Evolutionary conservation across 2,888 invertebrate genomes (phyloP), one percentile per base, ranked within the genome.

Genomic region (Platycheirus albimanus): DNA sequence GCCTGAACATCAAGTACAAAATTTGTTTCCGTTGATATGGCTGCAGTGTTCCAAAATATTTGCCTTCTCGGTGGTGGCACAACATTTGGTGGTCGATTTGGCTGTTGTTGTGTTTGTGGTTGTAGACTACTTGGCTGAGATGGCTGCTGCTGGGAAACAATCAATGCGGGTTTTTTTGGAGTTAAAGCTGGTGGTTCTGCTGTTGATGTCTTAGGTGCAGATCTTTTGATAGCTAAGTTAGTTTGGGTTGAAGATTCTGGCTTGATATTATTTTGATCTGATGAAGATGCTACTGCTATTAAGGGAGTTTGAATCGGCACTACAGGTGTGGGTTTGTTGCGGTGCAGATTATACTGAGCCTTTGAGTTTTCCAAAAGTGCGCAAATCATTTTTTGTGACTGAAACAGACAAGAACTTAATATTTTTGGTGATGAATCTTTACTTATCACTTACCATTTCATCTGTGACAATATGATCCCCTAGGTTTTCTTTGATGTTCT

Each of bases 401-500:
- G 24, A 61, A 85, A 84, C 1, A 20, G 7, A 54, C 61, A 36
- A 13, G 10, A n/a, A 5, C n/a, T 41, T 13, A 41, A 5, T 41
- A 13, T 1, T 13, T n/a, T 3, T 1, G n/a, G 3, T 1, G 0
- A 41, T 13, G 38, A 41, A 3, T 24, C 6, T 24, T 24, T 4
- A 24, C 6, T 24, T 24, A 4, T 24, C 6, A 24, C n/a, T 88
- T 85, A 91, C 91, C 86, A 93, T 92, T 80, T 94, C 93, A 84
- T 93, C 93, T 52, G 92, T 92, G 0, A 93, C 92, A 41, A 91
- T 90, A 80, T 91, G 91, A 47, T 92, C 91, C 3, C 93, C 93
- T 77, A 93, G 91, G 88, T 94, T 94, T 85, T 91, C 90, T 77
- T 92, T 92, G 28, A 94, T 93, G 87, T 94, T 94, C 83, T 92